phyloP scores from a whole-genome alignment of 2,888 invertebrate genomes.

The Fragum sueziense region DNA sequence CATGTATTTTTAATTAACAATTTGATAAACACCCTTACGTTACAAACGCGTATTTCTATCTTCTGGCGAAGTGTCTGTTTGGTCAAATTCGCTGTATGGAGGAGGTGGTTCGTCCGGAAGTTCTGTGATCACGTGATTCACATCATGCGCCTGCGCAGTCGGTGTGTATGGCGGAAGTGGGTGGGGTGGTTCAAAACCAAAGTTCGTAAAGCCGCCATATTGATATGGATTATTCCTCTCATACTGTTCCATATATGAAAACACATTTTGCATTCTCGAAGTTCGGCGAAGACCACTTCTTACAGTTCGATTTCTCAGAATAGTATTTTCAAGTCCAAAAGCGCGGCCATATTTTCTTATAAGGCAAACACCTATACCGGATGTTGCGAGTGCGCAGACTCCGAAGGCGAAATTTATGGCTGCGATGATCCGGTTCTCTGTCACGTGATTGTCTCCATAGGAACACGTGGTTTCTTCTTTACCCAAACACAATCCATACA shows the following conservation, averaged over 20 bases:
- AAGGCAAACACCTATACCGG: constrained; percentile 30
- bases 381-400: constrained; percentile 14
- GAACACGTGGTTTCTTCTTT: constrained; percentile 34
- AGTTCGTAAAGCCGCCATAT: constrained; percentile 34
- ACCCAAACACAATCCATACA: constrained; percentile 54
- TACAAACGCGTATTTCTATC: constrained; percentile 11
- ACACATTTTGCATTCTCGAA: constrained; percentile 3
- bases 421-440: constrained; percentile 39
- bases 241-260: neutral
- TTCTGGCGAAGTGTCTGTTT: neutral
- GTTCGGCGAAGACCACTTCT: neutral
- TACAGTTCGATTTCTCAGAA: neutral
- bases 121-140: neutral
- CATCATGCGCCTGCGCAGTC: neutral
- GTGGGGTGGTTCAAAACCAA: constrained; percentile 41
- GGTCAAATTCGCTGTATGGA: neutral
- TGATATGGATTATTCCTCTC: neutral
- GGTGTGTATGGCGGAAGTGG: constrained; percentile 43
- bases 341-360: constrained; percentile 41
- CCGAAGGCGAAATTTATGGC: constrained; percentile 30
- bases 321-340: constrained; percentile 27
- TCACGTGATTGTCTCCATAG: constrained; percentile 20
- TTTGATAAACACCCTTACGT: too few relatives aligned
- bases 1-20: too few relatives aligned
- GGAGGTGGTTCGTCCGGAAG: constrained; percentile 3